Conservation (phyloP, 2,113 vertebrate species). For the Dipodomys spectabilis region DNA sequence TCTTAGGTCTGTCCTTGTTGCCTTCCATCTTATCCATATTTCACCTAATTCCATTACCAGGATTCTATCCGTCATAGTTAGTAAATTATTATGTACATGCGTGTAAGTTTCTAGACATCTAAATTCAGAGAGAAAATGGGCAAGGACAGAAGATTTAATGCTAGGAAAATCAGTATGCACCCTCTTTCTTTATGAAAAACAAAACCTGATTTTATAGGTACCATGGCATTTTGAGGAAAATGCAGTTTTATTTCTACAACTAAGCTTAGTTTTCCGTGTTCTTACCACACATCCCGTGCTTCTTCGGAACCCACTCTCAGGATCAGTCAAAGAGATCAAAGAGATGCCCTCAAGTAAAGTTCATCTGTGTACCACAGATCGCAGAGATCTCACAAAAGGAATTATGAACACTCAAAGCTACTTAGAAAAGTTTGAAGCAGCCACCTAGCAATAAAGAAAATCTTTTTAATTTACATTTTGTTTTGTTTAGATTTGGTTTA, state of each 20-base stretch:
- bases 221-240: not conserved
- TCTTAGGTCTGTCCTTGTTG: not conserved
- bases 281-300: not conserved
- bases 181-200: not conserved
- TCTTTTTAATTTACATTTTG: not conserved
- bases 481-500: no score
- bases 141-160: not conserved
- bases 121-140: not conserved
- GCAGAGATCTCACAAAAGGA: not conserved
- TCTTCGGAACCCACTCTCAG: not conserved
- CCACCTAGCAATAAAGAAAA: not conserved
- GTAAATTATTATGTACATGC: not conserved
- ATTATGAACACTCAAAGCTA: not conserved
- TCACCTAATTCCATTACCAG: not conserved
- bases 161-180: not conserved
- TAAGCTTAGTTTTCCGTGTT: not conserved
- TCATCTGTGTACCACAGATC: not conserved
- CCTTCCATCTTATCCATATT: not conserved
- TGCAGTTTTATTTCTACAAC: not conserved
- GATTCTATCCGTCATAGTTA: slow-evolving; percentile 15
- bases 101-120: not conserved
- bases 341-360: not conserved
- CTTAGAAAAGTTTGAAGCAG: not conserved
- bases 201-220: not conserved
- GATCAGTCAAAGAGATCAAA: slow-evolving; percentile 19